These are phyloP conservation scores for Cydia strobilella DNA, from an alignment of 1,140 invertebrate species.

Conservation along the genomic window DNA sequence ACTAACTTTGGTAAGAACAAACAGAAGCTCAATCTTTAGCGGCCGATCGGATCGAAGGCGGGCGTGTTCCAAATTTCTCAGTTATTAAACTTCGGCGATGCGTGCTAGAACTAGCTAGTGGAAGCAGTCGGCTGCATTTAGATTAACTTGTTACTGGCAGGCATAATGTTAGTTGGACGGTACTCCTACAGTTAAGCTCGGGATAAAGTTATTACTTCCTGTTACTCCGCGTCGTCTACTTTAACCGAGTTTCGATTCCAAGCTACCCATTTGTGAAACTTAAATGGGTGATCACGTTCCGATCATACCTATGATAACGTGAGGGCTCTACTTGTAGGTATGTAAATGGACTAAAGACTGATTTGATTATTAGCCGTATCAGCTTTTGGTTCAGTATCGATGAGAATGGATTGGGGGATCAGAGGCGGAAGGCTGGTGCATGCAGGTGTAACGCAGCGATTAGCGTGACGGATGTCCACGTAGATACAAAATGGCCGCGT, in stretches of 20 bases:
- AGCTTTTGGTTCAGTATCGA: constrained; percentile 29
- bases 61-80: constrained; percentile 58
- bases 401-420: constrained; percentile 7
- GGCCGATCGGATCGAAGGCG: constrained; percentile 45
- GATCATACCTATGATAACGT: constrained; percentile 63
- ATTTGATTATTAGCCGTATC: constrained; percentile 44
- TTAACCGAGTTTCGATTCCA: constrained; percentile 73
- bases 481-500: constrained; percentile 63
- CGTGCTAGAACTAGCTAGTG: constrained; percentile 61
- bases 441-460: constrained; percentile 62
- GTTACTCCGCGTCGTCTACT: constrained; percentile 70
- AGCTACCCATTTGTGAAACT: constrained; percentile 67
- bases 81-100: constrained; percentile 73
- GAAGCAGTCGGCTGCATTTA: constrained; percentile 73
- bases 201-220: constrained; percentile 78
- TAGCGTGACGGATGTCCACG: constrained; percentile 63
- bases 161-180: constrained; percentile 76
- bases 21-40: constrained; percentile 41
- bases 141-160: constrained; percentile 78
- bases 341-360: constrained; percentile 53
- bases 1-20: constrained; percentile 33
- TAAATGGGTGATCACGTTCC: constrained; percentile 72
- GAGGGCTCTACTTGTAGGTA: constrained; percentile 57
- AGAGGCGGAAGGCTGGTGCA: constrained; percentile 37
- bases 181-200: constrained; percentile 65